A percentile compares a stretch with the other conserved stretches of the same genome.
Conservation (phyloP, 1,140 invertebrate species). For the Drosophila aff. region DNA sequence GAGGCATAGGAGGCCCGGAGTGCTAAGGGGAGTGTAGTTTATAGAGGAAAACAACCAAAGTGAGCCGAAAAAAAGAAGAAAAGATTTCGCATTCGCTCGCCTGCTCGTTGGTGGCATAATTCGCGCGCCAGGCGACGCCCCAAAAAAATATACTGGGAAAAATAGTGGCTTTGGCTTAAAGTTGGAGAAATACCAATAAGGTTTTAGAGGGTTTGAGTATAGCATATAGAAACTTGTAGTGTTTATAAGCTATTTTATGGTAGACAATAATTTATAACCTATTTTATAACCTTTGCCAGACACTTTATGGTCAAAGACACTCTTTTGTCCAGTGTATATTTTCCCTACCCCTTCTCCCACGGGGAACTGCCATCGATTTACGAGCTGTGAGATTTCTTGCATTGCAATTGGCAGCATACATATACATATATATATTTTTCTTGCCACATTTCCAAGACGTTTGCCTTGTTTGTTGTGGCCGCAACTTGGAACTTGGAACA, state of each 20-base stretch:
- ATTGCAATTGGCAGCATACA: slow-evolving; percentile 44
- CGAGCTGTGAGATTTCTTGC: slow-evolving; percentile 80
- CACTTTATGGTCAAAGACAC: no score
- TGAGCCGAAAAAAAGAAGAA: slow-evolving; percentile 15
- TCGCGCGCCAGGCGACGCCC: slow-evolving; percentile 75
- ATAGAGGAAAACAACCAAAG: slow-evolving; percentile 24
- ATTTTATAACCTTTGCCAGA: no score
- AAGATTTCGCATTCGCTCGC: slow-evolving; percentile 53
- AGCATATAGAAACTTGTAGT: neutral
- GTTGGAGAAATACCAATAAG: neutral
- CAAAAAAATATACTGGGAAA: slow-evolving; percentile 31
- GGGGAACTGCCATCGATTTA: slow-evolving; percentile 65
- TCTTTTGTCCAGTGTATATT: slow-evolving; percentile 5
- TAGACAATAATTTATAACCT: no score
- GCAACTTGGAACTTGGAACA: slow-evolving; percentile 13
- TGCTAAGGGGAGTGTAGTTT: slow-evolving; percentile 19
- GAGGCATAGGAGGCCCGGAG: slow-evolving; percentile 3
- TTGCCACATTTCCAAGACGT: slow-evolving; percentile 18
- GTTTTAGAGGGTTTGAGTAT: neutral
- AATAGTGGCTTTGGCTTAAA: neutral
- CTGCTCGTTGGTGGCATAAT: slow-evolving; percentile 75
- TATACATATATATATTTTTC: neutral
- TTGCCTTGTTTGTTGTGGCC: slow-evolving; percentile 35
- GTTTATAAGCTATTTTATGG: no score
- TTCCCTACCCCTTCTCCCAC: slow-evolving; percentile 14